phyloP scores from a whole-genome alignment of 2,797 vertebrate genomes.

The Centroberyx gerrardi region DNA sequence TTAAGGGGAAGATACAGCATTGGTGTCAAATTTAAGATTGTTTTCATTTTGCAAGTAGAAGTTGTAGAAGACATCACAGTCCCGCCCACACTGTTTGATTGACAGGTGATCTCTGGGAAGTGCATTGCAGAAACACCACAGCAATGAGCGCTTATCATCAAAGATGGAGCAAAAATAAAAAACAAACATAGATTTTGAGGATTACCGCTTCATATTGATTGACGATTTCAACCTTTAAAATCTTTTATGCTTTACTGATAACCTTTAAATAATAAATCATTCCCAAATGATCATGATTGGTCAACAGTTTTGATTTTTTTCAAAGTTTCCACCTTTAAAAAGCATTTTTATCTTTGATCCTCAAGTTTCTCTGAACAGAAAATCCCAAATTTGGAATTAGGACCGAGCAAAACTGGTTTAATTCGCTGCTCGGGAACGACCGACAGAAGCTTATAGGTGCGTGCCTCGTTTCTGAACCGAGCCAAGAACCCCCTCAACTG shows the following conservation, averaged over 20 bases:
- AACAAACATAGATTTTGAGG: no score
- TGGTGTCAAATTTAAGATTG: no score
- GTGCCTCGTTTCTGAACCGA: not conserved
- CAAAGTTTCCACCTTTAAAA: not conserved
- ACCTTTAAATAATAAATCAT: not conserved
- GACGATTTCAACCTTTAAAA: no score
- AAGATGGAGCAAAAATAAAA: no score
- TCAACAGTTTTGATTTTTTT: not conserved
- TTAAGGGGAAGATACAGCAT: no score
- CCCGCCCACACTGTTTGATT: no score
- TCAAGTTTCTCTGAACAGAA: not conserved
- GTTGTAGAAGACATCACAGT: no score
- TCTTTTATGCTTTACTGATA: not conserved
- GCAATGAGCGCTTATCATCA: no score
- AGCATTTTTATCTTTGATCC: not conserved
- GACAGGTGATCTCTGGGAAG: no score
- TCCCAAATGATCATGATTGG: not conserved
- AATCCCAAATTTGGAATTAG: constrained; percentile 1
- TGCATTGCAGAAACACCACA: no score
- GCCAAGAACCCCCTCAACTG: constrained; percentile 31
- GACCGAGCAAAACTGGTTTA: not conserved
- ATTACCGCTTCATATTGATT: no score
- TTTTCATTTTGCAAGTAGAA: no score
- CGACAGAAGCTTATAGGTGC: not conserved
- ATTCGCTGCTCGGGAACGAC: not conserved